phyloP scores from a whole-genome alignment of 2,113 vertebrate species.

The Azemiops feae region DNA sequence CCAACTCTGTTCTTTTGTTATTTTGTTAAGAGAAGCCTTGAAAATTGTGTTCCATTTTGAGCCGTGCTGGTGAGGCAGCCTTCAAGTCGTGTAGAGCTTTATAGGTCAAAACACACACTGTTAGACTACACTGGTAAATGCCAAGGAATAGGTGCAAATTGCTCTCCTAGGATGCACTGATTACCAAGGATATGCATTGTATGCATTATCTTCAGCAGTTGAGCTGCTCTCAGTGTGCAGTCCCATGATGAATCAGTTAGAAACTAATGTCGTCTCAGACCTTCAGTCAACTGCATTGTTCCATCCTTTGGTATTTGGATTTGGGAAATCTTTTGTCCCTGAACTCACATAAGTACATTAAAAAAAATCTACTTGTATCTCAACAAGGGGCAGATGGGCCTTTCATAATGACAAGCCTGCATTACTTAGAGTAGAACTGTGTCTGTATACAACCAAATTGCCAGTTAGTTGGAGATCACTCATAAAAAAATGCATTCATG shows the following conservation, averaged over 20 bases:
- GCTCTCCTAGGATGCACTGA: conserved; percentile 4
- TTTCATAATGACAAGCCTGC: background rate
- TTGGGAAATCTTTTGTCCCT: background rate
- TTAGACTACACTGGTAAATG: background rate
- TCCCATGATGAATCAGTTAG: background rate
- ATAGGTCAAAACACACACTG: conserved; percentile 7
- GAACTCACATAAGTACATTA: background rate
- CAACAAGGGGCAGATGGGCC: background rate
- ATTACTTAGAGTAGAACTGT: background rate
- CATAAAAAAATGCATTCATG: background rate
- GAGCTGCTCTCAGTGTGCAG: conserved; percentile 1
- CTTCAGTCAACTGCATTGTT: background rate
- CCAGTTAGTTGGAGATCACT: background rate
- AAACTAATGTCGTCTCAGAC: background rate
- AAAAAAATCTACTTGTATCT: background rate
- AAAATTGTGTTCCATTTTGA: background rate
- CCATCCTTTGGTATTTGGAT: background rate
- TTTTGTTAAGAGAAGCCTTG: background rate
- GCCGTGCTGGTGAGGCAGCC: background rate
- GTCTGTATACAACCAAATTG: background rate
- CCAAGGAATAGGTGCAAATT: conserved; percentile 20
- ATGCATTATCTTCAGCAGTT: background rate
- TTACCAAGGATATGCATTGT: background rate
- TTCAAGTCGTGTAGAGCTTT: background rate
- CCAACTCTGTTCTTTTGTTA: no score